Base-by-base conservation (phyloP, 2,888 invertebrate genomes). In the Eulithis prunata region DNA sequence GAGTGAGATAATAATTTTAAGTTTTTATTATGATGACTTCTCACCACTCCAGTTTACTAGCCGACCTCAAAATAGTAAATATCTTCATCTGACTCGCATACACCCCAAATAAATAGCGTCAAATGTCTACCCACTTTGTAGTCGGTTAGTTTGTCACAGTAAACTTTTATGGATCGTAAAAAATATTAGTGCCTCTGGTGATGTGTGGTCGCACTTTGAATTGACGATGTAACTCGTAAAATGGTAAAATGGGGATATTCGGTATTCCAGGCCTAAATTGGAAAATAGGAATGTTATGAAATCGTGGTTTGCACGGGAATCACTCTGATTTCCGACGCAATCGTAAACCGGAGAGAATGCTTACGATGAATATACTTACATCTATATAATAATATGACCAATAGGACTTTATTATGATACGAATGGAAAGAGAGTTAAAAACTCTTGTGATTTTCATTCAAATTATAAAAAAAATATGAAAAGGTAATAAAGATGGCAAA, bases 131-230 rank as follows among this genome's bases (percentile, higher is more conserved):
- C 62, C 68, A 67, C 71, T 74, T 74, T 69, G 74, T 71, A 71
- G 73, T 71, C 71, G 51, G 62, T 64, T 65, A 61, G 68, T 69
- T 65, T 57, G 63, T 43, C 64, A 66, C 68, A 65, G 63, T 72
- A 60, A 71, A 70, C 52, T 55, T 74, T 74, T 74, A 74, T 69
- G 43, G 65, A 59, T 66, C 72, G 64, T 74, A 71, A 73, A 74
- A 60, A 47, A 63, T 67, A 63, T 62, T 21, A 66, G 55, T 21
- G 62, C 56, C 47, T 11, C 36, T 38, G 49, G 66, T 43, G 66
- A 63, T 60, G 66, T 67, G 66, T 67, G 66, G 66, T 60, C 58
- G 57, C 62, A 41, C 62, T 51, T 51, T 45, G 43, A 52, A 62
- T 62, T 52, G 57, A 58, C 54, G 54, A 61, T 53, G 63, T 51